Evolutionary conservation across 2,888 invertebrate genomes (phyloP).

Genomic region (Epinotia bilunana): DNA sequence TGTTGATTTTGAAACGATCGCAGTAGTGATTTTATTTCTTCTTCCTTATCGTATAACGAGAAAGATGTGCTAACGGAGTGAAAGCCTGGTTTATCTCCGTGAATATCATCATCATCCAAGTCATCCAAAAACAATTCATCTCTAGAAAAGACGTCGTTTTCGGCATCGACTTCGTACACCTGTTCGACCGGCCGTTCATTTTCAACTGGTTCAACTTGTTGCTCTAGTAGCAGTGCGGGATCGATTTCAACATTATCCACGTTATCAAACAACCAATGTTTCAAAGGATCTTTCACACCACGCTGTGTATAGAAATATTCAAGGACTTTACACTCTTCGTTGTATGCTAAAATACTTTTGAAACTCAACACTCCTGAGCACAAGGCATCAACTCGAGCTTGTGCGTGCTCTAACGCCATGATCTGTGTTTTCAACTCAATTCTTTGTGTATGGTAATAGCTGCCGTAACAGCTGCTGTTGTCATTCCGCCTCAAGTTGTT

Average conservation of each 20-base stretch:
- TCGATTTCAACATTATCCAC: conserved; percentile 29
- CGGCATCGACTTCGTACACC: conserved; percentile 50
- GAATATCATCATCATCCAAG: conserved; percentile 49
- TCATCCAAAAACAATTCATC: conserved; percentile 59
- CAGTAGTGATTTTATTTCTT: conserved; percentile 50
- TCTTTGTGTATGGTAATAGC: conserved; percentile 57
- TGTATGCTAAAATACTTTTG: conserved; percentile 46
- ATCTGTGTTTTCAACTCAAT: conserved; percentile 53
- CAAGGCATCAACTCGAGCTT: conserved; percentile 58
- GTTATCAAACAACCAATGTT: conserved; percentile 66
- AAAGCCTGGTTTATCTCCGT: conserved; percentile 29
- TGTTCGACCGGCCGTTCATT: conserved; percentile 47
- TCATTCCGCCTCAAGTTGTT: conserved; percentile 64
- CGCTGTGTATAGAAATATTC: conserved; percentile 50
- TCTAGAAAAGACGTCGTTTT: conserved; percentile 50
- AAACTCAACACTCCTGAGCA: conserved; percentile 59
- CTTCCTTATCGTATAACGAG: conserved; percentile 52
- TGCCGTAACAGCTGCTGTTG: conserved; percentile 50
- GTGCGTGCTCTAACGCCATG: conserved; percentile 53
- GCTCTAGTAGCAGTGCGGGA: conserved; percentile 16
- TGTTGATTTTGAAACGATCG: conserved; percentile 42
- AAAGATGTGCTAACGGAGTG: conserved; percentile 52
- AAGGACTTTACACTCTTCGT: conserved; percentile 52
- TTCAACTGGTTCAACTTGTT: conserved; percentile 29
- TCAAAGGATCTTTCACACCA: conserved; percentile 54